A percentile compares a stretch with the other conserved stretches of the same genome.
Conservation (phyloP, 1,140 invertebrate genomes). For the Temnothorax longispinosus region DNA sequence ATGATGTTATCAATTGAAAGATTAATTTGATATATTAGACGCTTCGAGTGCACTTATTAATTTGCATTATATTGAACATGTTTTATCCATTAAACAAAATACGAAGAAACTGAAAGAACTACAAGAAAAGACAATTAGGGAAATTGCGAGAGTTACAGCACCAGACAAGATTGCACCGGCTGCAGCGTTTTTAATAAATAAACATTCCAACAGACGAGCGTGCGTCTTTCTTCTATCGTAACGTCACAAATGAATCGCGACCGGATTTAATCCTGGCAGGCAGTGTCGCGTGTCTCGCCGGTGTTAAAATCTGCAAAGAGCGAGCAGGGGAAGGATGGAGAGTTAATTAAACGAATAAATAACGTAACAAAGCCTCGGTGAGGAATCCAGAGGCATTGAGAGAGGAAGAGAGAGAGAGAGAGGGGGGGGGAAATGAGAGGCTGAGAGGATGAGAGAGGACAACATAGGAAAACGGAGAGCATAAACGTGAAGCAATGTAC, state of each 20-base stretch:
- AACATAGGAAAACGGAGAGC: conserved; percentile 47
- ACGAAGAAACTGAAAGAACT: neutral
- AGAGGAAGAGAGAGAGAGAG: neutral
- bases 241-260: conserved; percentile 49
- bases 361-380: conserved; percentile 79
- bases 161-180: neutral
- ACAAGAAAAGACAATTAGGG: neutral
- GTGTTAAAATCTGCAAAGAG: conserved; percentile 78
- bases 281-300: conserved; percentile 75
- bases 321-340: conserved; percentile 65
- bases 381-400: conserved; percentile 35
- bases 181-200: conserved; percentile 43
- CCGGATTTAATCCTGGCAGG: conserved; percentile 70
- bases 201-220: conserved; percentile 12
- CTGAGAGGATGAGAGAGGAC: conserved; percentile 19
- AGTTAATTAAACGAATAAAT: conserved; percentile 85
- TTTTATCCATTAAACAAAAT: neutral
- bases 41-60: neutral
- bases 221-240: conserved; percentile 1
- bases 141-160: conserved; percentile 8
- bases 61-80: neutral
- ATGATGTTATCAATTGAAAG: neutral
- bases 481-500: conserved; percentile 22
- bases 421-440: neutral
- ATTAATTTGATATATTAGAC: neutral